These are phyloP conservation scores for Ceratitis capitata DNA, from an alignment of 1,140 invertebrate genomes.

Conservation along the genomic window DNA sequence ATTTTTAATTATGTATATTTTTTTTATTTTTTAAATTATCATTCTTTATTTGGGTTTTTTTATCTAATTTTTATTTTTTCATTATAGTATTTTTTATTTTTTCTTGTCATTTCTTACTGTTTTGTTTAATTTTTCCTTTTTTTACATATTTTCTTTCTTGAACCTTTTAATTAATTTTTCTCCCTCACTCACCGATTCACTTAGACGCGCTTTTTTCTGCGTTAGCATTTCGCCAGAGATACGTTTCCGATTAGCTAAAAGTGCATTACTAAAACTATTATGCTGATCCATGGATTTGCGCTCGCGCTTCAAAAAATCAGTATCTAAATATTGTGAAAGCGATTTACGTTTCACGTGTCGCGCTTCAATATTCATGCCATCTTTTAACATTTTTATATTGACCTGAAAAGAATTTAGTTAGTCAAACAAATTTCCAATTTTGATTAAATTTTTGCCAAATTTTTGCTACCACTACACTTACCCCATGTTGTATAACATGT, in stretches of 20 bases:
- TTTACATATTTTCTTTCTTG: no score
- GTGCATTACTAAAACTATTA: slow-evolving; percentile 58
- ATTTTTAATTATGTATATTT: no score
- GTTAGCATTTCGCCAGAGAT: slow-evolving; percentile 57
- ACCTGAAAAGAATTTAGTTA: slow-evolving; percentile 70
- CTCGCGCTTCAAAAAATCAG: slow-evolving; percentile 75
- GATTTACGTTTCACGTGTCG: slow-evolving; percentile 79
- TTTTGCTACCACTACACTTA: slow-evolving; percentile 48
- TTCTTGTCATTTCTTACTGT: no score
- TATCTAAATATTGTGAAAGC: slow-evolving; percentile 78
- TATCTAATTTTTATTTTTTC: no score
- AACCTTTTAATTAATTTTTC: background rate
- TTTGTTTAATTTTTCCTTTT: background rate
- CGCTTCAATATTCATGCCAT: slow-evolving; percentile 90
- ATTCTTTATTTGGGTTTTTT: no score
- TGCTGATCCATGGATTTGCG: slow-evolving; percentile 69
- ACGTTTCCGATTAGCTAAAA: slow-evolving; percentile 60
- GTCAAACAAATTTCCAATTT: no score
- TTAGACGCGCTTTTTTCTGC: slow-evolving; percentile 54
- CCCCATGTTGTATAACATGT: slow-evolving; percentile 72
- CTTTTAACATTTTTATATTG: slow-evolving; percentile 84
- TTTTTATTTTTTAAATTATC: no score
- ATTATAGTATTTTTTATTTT: no score
- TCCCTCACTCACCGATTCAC: slow-evolving; percentile 57
- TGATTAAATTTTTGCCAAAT: no score